Percentiles rank a stretch among this genome's conserved stretches.
phyloP scores from a whole-genome alignment of 2,797 vertebrate genomes.

The Myripristis jacobus region DNA sequence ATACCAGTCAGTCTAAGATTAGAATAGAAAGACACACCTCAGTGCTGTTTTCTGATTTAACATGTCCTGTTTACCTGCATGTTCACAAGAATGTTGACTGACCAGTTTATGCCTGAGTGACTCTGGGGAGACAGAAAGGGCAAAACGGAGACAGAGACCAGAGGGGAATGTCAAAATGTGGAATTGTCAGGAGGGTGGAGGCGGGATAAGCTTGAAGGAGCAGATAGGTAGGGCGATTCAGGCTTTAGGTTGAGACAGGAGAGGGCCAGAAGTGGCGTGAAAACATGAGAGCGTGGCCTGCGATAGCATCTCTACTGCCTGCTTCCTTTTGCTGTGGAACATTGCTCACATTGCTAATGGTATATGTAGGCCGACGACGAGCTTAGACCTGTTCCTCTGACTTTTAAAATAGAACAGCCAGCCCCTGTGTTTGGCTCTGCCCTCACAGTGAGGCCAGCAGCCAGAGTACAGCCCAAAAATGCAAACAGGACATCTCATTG shows the following conservation, averaged over 20 bases:
- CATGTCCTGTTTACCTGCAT: conserved; percentile 44
- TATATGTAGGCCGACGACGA: conserved; percentile 76
- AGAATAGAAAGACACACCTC: conserved; percentile 60
- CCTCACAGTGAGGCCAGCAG: conserved; percentile 42
- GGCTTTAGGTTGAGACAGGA: conserved; percentile 54
- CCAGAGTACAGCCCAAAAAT: conserved; percentile 67
- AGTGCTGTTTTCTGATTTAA: conserved; percentile 21
- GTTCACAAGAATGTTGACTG: conserved; percentile 65
- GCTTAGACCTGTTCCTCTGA: conserved; percentile 79
- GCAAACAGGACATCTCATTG: conserved; percentile 78
- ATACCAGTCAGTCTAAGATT: conserved; percentile 54
- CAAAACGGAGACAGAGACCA: conserved; percentile 17
- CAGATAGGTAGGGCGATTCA: conserved; percentile 59
- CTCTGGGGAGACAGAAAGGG: conserved; percentile 49
- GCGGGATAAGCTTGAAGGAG: conserved; percentile 60
- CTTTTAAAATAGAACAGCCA: conserved; percentile 81
- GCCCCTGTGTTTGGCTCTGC: conserved; percentile 64
- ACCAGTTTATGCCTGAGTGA: conserved; percentile 67
- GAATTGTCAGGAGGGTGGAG: conserved; percentile 47
- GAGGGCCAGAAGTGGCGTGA: conserved; percentile 66
- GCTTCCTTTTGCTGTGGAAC: conserved; percentile 81
- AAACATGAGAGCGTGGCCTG: conserved; percentile 58
- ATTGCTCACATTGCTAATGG: conserved; percentile 83
- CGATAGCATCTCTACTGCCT: conserved; percentile 82
- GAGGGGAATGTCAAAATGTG: conserved; percentile 46